These are phyloP conservation scores for Rhyacophila evoluta DNA, from an alignment of 2,888 invertebrate species.

Conservation along the genomic window DNA sequence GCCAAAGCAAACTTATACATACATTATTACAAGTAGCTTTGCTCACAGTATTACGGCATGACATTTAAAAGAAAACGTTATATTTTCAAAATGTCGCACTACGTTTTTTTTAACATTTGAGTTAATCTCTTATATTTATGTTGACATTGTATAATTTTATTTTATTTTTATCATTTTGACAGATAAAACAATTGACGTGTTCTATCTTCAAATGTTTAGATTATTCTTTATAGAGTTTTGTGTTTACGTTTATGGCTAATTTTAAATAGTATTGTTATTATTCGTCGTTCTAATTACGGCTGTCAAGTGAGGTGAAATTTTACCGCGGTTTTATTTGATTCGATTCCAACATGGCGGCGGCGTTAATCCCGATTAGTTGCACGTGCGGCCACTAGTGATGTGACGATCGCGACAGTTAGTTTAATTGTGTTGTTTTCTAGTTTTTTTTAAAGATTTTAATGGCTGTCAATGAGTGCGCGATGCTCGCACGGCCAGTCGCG, in stretches of 20 bases:
- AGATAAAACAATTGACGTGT: not conserved
- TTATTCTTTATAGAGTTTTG: not conserved
- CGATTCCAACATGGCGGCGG: slow-evolving; percentile 9
- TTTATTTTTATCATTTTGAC: not conserved
- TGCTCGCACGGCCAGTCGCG: slow-evolving; percentile 25
- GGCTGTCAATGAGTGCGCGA: slow-evolving; percentile 19
- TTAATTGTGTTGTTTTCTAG: not conserved
- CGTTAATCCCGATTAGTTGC: not conserved
- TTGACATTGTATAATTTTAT: not conserved
- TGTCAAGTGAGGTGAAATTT: not conserved
- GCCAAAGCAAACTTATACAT: not conserved
- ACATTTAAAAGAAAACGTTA: not conserved
- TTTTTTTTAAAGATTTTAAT: slow-evolving; percentile 10
- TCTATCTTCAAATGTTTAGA: not conserved
- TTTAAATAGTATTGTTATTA: not conserved
- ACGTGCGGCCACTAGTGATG: slow-evolving; percentile 12
- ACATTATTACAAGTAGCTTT: slow-evolving; percentile 4
- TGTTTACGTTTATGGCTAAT: not conserved
- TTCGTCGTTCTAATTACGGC: not conserved
- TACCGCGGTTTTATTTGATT: slow-evolving; percentile 24
- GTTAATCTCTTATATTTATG: not conserved
- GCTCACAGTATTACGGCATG: not conserved
- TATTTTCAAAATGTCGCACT: not conserved
- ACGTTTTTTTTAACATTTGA: not conserved
- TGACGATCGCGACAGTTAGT: slow-evolving; percentile 9